Evolutionary conservation across 2,797 vertebrate genomes (phyloP).

Genomic region (Neoniphon sammara): DNA sequence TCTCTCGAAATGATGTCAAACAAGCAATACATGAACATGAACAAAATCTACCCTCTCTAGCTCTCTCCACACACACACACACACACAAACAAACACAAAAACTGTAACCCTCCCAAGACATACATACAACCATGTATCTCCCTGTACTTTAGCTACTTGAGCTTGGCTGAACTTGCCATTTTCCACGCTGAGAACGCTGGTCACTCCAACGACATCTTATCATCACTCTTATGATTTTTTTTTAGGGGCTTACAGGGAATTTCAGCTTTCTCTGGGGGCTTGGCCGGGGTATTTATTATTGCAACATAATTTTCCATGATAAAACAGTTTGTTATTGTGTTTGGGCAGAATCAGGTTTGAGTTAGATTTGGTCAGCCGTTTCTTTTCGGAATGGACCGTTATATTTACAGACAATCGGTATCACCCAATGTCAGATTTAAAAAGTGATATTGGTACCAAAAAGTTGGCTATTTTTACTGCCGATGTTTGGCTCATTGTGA

Average conservation of each 20-base stretch:
- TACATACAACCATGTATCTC: background rate
- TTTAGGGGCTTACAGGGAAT: slow-evolving; percentile 2
- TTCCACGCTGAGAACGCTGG: slow-evolving; percentile 5
- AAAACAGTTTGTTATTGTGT: slow-evolving; percentile 37
- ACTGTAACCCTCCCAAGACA: slow-evolving; percentile 3
- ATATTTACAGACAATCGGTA: too few relatives aligned
- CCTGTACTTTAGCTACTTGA: slow-evolving; percentile 11
- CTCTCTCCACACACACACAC: slow-evolving; percentile 28
- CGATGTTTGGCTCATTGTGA: too few relatives aligned
- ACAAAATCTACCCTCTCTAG: slow-evolving; percentile 48
- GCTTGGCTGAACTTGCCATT: slow-evolving; percentile 18
- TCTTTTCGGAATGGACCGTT: too few relatives aligned
- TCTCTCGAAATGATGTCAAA: slow-evolving; percentile 40
- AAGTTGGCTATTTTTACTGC: too few relatives aligned
- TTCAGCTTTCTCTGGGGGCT: slow-evolving; percentile 24
- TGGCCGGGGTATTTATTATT: slow-evolving; percentile 49
- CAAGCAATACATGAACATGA: slow-evolving; percentile 54
- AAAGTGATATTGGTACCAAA: too few relatives aligned
- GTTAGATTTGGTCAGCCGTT: slow-evolving; percentile 13
- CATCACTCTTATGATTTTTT: slow-evolving; percentile 24
- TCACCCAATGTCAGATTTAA: too few relatives aligned
- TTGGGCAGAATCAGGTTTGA: background rate
- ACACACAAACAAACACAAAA: background rate
- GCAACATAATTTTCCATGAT: slow-evolving; percentile 53
- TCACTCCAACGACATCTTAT: slow-evolving; percentile 15